Base-by-base conservation (phyloP, 2,888 invertebrate species). In the Spisula solida region DNA sequence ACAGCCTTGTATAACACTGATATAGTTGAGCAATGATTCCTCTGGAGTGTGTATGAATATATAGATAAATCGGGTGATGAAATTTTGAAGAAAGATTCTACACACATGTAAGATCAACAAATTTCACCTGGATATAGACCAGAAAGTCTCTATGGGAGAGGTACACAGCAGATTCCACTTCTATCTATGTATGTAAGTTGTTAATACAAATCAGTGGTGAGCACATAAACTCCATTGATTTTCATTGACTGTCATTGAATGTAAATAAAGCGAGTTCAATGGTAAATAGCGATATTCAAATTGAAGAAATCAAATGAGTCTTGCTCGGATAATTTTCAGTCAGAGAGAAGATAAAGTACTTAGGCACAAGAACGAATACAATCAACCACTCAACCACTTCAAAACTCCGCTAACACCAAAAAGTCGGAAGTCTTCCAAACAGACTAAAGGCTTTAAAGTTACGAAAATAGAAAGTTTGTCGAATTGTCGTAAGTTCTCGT, bases 391-490 rank as follows among this genome's bases (percentile, higher is more conserved):
- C 10, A n/a, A 66, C 25, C 25, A 66, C 60, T 66, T 25, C 60
- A 66, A 66, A n/a, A 25, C 0, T 8, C 8, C 41, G 41, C 41
- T 8, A 25, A 66, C n/a, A 25, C 60, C 10, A 80, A 80, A 48
- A 83, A 83, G 47, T 83, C 75, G 29, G 83, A 83, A 75, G 25
- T 48, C 47, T 48, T 83, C 83, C 83, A 83, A 81, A 81, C 51
- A 25, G 16, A 8, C 18, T n/a, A 41, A 8, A 66, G 51, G 34
- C 34, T 4, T 34, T 55, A 55, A n/a, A 81, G 81, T 55, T 47
- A 60, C 47, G 16, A 47, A 86, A 86, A 55, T 48, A 78, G 82
- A 86, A 86, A 86, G 82, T 86, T 51, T 48, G 47, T 47, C 51
- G n/a, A 41, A 41, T 2, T 41, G 2, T 41, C 4, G 8, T 8